These are phyloP conservation scores for Murina feae DNA, from an alignment of 2,113 vertebrate genomes.

Conservation along the genomic window DNA sequence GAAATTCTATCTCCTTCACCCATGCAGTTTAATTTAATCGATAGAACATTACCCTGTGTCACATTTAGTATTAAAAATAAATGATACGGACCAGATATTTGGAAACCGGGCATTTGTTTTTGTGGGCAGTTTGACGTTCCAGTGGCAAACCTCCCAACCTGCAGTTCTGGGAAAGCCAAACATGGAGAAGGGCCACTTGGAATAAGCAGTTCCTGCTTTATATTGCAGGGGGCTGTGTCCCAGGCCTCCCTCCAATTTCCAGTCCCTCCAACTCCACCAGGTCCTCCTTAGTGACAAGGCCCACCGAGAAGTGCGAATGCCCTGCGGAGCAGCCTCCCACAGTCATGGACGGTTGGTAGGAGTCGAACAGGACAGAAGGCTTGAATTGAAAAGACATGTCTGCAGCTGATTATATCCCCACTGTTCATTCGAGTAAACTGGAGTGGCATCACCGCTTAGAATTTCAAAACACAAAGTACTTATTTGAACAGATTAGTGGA, in stretches of 20 bases:
- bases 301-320: slow-evolving; percentile 20
- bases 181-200: neutral
- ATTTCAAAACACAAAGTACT: slow-evolving; percentile 51
- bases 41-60: slow-evolving; percentile 63
- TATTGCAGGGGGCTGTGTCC: slow-evolving; percentile 16
- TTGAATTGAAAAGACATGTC: slow-evolving; percentile 68
- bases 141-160: slow-evolving; percentile 39
- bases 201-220: slow-evolving; percentile 56
- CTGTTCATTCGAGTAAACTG: slow-evolving; percentile 62
- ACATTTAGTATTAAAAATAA: slow-evolving; percentile 76
- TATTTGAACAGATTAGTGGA: slow-evolving; percentile 37
- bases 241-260: neutral
- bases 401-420: slow-evolving; percentile 56
- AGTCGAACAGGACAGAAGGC: slow-evolving; percentile 69
- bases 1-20: slow-evolving; percentile 57
- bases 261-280: neutral
- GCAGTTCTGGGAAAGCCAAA: slow-evolving; percentile 8
- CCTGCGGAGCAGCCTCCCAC: neutral
- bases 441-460: slow-evolving; percentile 12
- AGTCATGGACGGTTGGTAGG: slow-evolving; percentile 59
- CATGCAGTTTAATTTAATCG: slow-evolving; percentile 64
- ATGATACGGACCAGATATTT: slow-evolving; percentile 60
- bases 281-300: slow-evolving; percentile 53
- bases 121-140: slow-evolving; percentile 56
- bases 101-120: slow-evolving; percentile 49